A percentile compares a stretch with the other conserved stretches of the same genome.
Conservation (phyloP, 1,140 invertebrate species). For the Diorhabda carinulata region DNA sequence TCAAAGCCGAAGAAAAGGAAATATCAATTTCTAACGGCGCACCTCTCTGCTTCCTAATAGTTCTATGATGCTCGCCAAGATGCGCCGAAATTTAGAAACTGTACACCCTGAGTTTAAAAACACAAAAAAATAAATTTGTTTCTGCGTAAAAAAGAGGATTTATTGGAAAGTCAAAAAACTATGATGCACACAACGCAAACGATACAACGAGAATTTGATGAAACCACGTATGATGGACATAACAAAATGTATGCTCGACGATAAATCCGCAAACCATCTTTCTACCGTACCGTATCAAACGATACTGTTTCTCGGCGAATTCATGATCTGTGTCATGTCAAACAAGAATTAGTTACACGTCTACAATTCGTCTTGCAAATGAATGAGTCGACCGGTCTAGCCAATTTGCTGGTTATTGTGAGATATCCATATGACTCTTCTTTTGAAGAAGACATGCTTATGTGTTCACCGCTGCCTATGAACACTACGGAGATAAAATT, state of each 20-base stretch:
- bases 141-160: no score
- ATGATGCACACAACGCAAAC: slow-evolving; percentile 9
- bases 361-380: slow-evolving; percentile 26
- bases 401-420: slow-evolving; percentile 24
- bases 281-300: background rate
- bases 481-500: slow-evolving; percentile 26
- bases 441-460: slow-evolving; percentile 28
- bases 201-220: slow-evolving; percentile 17
- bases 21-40: no score
- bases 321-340: background rate
- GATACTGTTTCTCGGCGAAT: background rate
- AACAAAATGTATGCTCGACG: slow-evolving; percentile 14
- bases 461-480: slow-evolving; percentile 23
- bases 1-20: no score
- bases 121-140: no score
- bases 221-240: slow-evolving; percentile 18
- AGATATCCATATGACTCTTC: slow-evolving; percentile 30
- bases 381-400: slow-evolving; percentile 25
- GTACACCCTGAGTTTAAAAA: no score
- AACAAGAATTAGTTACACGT: slow-evolving; percentile 4
- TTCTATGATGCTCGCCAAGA: no score
- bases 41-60: no score
- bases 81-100: no score
- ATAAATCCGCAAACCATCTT: slow-evolving; percentile 17
- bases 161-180: no score